Conservation (phyloP, 2,797 vertebrate genomes). For the Sciaenops ocellatus region DNA sequence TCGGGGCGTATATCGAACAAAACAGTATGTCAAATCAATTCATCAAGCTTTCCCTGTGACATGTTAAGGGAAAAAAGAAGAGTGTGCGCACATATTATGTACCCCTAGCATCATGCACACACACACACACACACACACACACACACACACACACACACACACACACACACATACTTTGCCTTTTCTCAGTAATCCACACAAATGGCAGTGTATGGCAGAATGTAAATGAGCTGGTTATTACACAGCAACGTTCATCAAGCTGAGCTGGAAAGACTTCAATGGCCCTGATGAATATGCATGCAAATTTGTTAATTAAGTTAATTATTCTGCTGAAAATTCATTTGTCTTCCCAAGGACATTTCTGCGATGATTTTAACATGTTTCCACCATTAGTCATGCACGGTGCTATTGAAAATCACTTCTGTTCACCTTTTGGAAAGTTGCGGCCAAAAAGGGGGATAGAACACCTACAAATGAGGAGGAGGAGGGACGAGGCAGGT, state of each 20-base stretch:
- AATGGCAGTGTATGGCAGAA: constrained; percentile 97
- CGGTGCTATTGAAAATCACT: constrained; percentile 95
- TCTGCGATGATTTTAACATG: constrained; percentile 99
- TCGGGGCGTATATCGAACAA: constrained; percentile 62
- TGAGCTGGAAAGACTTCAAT: constrained; percentile 99
- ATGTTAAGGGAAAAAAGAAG: constrained; percentile 64
- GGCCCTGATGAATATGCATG: constrained; percentile 99
- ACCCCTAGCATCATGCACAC: constrained; percentile 36
- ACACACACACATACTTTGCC: constrained; percentile 59
- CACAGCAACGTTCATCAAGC: constrained; percentile 99
- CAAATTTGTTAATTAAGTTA: constrained; percentile 99
- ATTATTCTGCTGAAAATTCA: constrained; percentile 99
- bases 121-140: constrained; percentile 34
- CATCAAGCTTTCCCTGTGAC: constrained; percentile 71
- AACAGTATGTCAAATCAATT: constrained; percentile 80
- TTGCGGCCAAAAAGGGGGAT: constrained; percentile 59
- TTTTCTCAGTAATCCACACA: constrained; percentile 82
- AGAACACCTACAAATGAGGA: constrained; percentile 58
- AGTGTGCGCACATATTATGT: constrained; percentile 63
- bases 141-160: constrained; percentile 47
- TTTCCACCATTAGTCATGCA: constrained; percentile 99
- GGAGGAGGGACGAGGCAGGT: constrained; percentile 66
- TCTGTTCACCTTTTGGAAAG: constrained; percentile 91
- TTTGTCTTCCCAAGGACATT: constrained; percentile 99
- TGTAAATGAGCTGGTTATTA: constrained; percentile 99